Base-by-base conservation (phyloP, 2,888 invertebrate genomes). In the Leptopilina drosophilae region DNA sequence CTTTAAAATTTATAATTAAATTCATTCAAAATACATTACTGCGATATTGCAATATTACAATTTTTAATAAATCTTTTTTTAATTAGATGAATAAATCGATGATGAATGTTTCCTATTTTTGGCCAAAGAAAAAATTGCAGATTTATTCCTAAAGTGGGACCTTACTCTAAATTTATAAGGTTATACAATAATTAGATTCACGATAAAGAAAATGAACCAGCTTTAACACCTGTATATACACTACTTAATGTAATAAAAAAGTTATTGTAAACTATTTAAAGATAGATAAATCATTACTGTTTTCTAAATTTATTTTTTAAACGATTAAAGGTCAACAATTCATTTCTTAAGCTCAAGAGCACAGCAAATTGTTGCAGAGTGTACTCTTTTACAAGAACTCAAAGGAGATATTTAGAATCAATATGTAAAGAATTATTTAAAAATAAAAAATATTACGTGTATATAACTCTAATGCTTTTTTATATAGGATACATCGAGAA, bases 21-120 rank as follows among this genome's bases (percentile, higher is more conserved):
- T n/a, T n/a, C n/a, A n/a, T n/a, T n/a, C n/a, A n/a, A n/a, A n/a
- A n/a, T n/a, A n/a, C n/a, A n/a, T n/a, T n/a, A n/a, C n/a, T n/a
- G n/a, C n/a, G n/a, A n/a, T n/a, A n/a, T n/a, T n/a, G n/a, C n/a
- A n/a, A n/a, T n/a, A n/a, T n/a, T n/a, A n/a, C n/a, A n/a, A n/a
- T n/a, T n/a, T n/a, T n/a, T n/a, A n/a, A n/a, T n/a, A n/a, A n/a
- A n/a, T n/a, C n/a, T n/a, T n/a, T n/a, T n/a, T n/a, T n/a, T n/a
- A n/a, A n/a, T n/a, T 59, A 59, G 56, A 59, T 59, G 56, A 59
- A 59, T n/a, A 59, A 59, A 59, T 59, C 56, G 56, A 59, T n/a
- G 56, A 59, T 15, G 56, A 59, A 4, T 59, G 56, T n/a, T 59
- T 59, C 56, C 56, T 3, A n/a, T 59, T n/a, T n/a, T 59, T 59